Evolutionary conservation across 1,140 invertebrate genomes (phyloP).

Genomic region (Choristoneura fumiferana): DNA sequence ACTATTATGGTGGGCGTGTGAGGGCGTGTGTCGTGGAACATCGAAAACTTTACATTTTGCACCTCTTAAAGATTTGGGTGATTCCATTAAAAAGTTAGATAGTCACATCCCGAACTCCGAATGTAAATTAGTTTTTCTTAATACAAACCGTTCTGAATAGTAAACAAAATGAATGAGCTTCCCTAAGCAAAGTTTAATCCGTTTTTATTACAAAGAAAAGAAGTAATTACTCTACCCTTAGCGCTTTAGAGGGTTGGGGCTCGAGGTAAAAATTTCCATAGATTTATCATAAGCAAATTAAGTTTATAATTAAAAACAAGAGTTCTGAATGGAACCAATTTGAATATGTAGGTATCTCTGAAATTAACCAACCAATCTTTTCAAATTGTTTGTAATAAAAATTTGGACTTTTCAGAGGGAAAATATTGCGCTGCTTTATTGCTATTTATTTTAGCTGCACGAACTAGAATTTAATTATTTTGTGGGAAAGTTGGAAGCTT

Average conservation of each 20-base stretch:
- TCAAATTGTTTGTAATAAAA: conserved; percentile 48
- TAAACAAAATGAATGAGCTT: conserved; percentile 74
- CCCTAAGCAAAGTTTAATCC: conserved; percentile 78
- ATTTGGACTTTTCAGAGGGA: conserved; percentile 31
- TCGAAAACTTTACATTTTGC: no score
- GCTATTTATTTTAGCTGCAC: no score
- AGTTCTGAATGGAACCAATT: conserved; percentile 75
- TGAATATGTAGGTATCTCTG: conserved; percentile 67
- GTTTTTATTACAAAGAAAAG: conserved; percentile 78
- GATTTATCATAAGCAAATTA: conserved; percentile 78
- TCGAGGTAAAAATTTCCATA: conserved; percentile 77
- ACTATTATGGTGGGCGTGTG: no score
- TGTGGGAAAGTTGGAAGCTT: no score
- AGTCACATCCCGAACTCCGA: conserved; percentile 39
- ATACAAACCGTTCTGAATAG: conserved; percentile 70
- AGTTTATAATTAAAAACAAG: conserved; percentile 77
- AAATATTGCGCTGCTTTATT: no score
- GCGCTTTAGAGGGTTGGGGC: conserved; percentile 68
- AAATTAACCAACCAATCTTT: conserved; percentile 37
- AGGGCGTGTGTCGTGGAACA: no score
- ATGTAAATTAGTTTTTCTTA: conserved; percentile 69
- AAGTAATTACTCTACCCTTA: conserved; percentile 77
- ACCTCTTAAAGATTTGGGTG: conserved; percentile 25
- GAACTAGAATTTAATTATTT: no score
- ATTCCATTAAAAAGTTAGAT: conserved; percentile 62